These are phyloP conservation scores for Dryococelus australis DNA, from an alignment of 2,888 invertebrate species.

Conservation along the genomic window DNA sequence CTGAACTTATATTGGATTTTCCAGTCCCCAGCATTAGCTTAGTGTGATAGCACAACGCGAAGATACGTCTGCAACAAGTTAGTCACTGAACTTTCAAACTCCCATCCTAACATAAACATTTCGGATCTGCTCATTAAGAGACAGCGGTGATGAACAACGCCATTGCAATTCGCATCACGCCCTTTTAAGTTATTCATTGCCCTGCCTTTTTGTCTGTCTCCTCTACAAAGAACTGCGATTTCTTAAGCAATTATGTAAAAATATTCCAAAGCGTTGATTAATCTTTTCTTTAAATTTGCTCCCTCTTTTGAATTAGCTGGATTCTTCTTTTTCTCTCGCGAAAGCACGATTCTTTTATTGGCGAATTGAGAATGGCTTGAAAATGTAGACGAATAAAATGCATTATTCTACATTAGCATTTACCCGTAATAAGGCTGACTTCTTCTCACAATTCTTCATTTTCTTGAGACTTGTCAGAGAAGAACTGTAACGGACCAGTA, in stretches of 20 bases:
- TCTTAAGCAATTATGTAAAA: slow-evolving; percentile 9
- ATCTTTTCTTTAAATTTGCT: neutral
- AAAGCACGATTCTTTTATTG: neutral
- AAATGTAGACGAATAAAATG: neutral
- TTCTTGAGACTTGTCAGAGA: too few relatives aligned
- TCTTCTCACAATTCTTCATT: too few relatives aligned
- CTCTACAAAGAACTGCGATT: neutral
- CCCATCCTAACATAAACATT: neutral
- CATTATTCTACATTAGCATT: neutral
- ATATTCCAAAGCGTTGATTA: slow-evolving; percentile 8
- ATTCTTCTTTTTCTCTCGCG: neutral
- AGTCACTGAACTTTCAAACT: too few relatives aligned
- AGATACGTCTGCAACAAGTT: too few relatives aligned
- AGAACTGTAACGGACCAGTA: too few relatives aligned
- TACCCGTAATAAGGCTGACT: neutral
- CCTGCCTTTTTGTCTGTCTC: neutral
- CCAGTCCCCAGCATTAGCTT: too few relatives aligned
- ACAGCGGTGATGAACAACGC: neutral
- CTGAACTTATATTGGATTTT: too few relatives aligned
- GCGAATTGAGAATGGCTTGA: neutral
- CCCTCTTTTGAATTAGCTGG: neutral
- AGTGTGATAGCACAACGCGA: too few relatives aligned
- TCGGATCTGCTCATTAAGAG: neutral
- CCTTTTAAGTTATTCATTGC: neutral
- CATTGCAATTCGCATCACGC: neutral